Percentiles rank a stretch among this genome's conserved stretches.
Conservation (phyloP, 2,888 invertebrate genomes). For the Yponomeuta malinellus region DNA sequence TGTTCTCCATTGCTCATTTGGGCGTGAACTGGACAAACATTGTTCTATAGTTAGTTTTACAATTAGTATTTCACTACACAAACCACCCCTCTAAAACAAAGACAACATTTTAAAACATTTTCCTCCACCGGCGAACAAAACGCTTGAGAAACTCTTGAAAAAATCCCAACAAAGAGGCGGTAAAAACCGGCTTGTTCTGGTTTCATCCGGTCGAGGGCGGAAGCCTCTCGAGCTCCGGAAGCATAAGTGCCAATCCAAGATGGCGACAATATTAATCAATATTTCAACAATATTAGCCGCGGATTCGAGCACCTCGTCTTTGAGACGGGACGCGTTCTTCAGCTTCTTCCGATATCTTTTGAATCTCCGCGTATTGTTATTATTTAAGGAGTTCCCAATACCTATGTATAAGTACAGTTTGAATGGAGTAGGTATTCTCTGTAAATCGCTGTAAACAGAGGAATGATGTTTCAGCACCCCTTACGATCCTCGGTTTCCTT, state of each 20-base stretch:
- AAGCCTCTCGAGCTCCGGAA: constrained; percentile 25
- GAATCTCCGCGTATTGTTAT: not conserved
- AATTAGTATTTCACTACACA: not conserved
- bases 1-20: constrained; percentile 46
- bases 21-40: constrained; percentile 25
- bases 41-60: not conserved
- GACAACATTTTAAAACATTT: constrained; percentile 24
- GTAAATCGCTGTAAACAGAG: too few relatives aligned
- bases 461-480: too few relatives aligned
- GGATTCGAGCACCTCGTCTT: constrained; percentile 30
- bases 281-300: constrained; percentile 71
- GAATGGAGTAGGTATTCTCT: too few relatives aligned
- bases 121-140: constrained; percentile 28
- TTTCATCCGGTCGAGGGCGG: constrained; percentile 45
- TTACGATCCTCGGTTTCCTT: too few relatives aligned
- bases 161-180: constrained; percentile 45
- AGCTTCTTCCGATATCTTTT: not conserved
- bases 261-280: constrained; percentile 77
- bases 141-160: constrained; percentile 28
- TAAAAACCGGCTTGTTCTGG: constrained; percentile 48
- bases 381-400: not conserved
- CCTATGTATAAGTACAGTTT: too few relatives aligned
- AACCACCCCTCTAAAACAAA: not conserved
- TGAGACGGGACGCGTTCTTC: constrained; percentile 13
- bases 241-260: constrained; percentile 58